Evolutionary conservation across 2,113 vertebrate genomes (phyloP), one percentile per base, ranked within the genome.

Genomic region (Sinocyclocheilus anshuiensis): DNA sequence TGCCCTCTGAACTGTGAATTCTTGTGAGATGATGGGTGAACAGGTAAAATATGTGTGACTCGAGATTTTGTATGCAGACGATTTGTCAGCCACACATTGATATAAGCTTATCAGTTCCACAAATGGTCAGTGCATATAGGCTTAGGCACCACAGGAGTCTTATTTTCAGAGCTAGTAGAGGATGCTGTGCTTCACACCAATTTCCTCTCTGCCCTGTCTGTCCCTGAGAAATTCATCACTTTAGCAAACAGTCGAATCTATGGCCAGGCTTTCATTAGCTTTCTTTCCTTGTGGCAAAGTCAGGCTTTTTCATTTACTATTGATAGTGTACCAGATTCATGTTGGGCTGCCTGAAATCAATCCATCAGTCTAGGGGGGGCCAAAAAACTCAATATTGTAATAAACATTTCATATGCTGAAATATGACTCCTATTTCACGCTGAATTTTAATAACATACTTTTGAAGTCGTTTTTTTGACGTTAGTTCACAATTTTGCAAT

Each of bases 161-260:
- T 33, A 53, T 22, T 82, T 71, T 29, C 24, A 50, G 42, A 45
- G 61, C 26, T 67, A 29, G 39, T 13, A 18, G 57, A 18, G 4
- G n/a, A 39, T 50, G 63, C 61, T 33, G 63, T 29, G 24, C 16
- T n/a, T 82, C 45, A 82, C 80, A 82, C 63, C 80, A 71, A 69
- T 82, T 71, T 71, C 18, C 6, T 82, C 45, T 71, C 63, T 53
- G 53, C 42, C 24, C 80, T 71, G 63, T 20, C 24, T 22, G 42
- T 53, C 7, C 18, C 80, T 1, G 42, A 69, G 42, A 36, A 82
- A 69, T 53, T 69, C 63, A 53, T 82, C 45, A 69, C 42, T 26
- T 81, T 50, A 67, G 61, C 22, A 59, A 29, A 82, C 18, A 67
- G 39, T 6, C 10, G 20, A 82, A n/a, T 53, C 80, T 53, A 22